Evolutionary conservation across 2,797 vertebrate genomes (phyloP), one percentile per base, ranked within the genome.

Genomic region (Artibeus jamaicensis): DNA sequence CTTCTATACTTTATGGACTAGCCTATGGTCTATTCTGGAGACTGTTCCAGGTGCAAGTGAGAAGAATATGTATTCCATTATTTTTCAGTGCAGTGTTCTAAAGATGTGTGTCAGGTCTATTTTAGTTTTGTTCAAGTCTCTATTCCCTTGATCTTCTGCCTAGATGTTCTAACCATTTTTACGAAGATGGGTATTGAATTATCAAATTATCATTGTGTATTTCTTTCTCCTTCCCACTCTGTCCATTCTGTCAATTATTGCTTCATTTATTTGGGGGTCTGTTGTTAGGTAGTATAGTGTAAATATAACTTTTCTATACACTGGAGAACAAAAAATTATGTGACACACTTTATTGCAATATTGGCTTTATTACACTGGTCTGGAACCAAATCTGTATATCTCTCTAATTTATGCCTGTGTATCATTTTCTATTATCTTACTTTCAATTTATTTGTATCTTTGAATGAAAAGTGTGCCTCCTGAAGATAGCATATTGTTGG

Each of bases 81-180:
- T 77, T 86, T 86, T 50, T 79, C 39, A 91, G 34, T 79, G 21
- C n/a, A 90, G 9, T 78, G 42, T 59, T 48, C 44, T 71, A 89
- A 21, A 85, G 46, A 84, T 84, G 21, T 50, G 78, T 94, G 46
- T 22, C 62, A 65, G 39, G n/a, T 85, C 53, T 44, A 70, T 57
- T 79, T 50, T 68, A 67, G 53, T 84, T 42, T 88, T 89, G 48
- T 71, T 93, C 18, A 93, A 29, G 21, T 73, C 11, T 85, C 34
- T 79, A 37, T 84, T 96, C 18, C 34, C n/a, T 95, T 65, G 37
- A 65, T 78, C 32, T 92, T 91, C 9, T 92, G 50, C 55, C 48
- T 92, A 67, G 50, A 53, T 78, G 44, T 57, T 93, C 24, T 87
- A 76, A 26, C n/a, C 48, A 74, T n/a, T n/a, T n/a, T 87, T 87